These are phyloP conservation scores for Atrichornis clamosus DNA, from an alignment of 2,113 vertebrate species.

Conservation along the genomic window DNA sequence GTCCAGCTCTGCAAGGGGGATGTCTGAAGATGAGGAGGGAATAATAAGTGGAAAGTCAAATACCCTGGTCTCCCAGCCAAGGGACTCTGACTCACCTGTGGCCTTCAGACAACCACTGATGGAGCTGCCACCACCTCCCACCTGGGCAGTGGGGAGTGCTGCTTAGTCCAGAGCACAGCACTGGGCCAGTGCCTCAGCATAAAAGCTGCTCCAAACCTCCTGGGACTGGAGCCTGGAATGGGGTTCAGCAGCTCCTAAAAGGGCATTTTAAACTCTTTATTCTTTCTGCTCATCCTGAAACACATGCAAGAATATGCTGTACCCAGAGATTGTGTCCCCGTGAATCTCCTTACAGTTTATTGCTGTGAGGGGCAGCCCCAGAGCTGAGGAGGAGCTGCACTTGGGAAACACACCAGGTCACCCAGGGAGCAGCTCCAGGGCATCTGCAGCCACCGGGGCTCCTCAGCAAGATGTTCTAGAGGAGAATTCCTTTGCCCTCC, in stretches of 20 bases:
- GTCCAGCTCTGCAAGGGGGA: neutral
- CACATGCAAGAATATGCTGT: neutral
- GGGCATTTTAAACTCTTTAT: neutral
- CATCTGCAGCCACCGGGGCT: neutral
- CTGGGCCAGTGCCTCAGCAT: fast-evolving
- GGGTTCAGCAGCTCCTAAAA: neutral
- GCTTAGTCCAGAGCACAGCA: neutral
- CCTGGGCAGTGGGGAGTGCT: fast-evolving
- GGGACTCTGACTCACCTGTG: neutral
- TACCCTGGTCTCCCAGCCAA: neutral
- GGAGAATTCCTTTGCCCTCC: neutral
- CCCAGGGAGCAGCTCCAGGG: neutral
- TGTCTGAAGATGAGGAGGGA: neutral
- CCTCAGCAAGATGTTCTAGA: neutral
- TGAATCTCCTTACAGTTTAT: neutral
- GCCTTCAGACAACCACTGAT: fast-evolving
- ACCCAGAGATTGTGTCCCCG: neutral
- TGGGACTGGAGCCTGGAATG: neutral
- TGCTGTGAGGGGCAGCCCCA: neutral
- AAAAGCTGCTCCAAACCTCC: neutral
- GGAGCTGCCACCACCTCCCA: neutral
- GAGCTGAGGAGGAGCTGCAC: neutral
- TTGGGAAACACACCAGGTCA: neutral
- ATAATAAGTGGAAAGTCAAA: neutral
- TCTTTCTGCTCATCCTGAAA: neutral